Evolutionary conservation across 2,113 vertebrate species (phyloP), one percentile per base, ranked within the genome.

Genomic region (Dasyornis broadbenti): DNA sequence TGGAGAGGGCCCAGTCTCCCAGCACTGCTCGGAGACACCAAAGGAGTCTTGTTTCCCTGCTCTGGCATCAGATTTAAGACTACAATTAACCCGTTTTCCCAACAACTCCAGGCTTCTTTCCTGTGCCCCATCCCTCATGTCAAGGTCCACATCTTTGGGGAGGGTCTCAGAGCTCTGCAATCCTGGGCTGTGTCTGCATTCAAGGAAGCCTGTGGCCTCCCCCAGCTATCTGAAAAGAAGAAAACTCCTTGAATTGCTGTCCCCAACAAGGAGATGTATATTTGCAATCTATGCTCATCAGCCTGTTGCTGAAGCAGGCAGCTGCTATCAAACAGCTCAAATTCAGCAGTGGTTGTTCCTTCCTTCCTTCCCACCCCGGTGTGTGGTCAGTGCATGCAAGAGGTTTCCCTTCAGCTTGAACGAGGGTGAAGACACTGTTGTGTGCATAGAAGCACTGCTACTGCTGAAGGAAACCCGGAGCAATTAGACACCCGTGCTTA

Each of bases 401-500:
- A 86, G 52, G 66, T 56, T 84, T 33, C 15, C 18, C 27, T 49
- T 49, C 60, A 66, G 47, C 69, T 21, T 13, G 27, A 49, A 39
- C 0, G 0, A 77, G 22, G 15, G 8, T 1, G 5, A 60, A 52
- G 56, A 2, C 24, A 37, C 47, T 27, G 30, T 3, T 24, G 40
- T 23, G 33, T 49, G 76, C 52, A 47, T 54, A 60, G 70, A 88
- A 82, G 28, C 11, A 22, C 44, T 61, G 28, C 44, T 61, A 40
- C 40, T 73, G 45, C 3, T 24, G 18, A 60, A 82, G 49, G 70
- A 90, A 91, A 52, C 42, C 2, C 21, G 7, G 33, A 45, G 42
- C 1, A 6, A 23, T 54, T 6, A 27, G 42, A 80, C 22, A 4
- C 26, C 13, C 0, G 0, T 30, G 33, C 31, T 82, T 53, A 7